phyloP scores from a whole-genome alignment of 2,888 invertebrate species.

The Sclerodermus sp. region DNA sequence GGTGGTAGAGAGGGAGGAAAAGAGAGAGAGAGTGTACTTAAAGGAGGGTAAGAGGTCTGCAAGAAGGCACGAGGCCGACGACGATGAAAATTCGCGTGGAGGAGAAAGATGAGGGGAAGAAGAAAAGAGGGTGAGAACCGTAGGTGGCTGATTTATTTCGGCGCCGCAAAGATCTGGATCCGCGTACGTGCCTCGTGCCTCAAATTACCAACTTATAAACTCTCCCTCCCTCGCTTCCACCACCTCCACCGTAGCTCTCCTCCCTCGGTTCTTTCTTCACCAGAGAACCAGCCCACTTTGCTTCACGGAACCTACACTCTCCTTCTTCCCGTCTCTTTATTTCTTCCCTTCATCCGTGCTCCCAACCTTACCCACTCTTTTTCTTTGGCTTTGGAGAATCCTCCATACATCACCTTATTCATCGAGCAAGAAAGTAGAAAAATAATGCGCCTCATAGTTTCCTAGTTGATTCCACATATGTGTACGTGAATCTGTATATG shows the following conservation, averaged over 20 bases:
- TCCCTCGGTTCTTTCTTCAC: conserved; percentile 7
- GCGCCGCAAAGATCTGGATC: conserved; percentile 55
- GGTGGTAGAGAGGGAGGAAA: conserved; percentile 6
- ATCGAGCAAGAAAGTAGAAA: conserved; percentile 22
- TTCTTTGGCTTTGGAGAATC: conserved; percentile 12
- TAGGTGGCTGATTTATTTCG: conserved; percentile 57
- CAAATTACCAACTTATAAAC: conserved; percentile 59
- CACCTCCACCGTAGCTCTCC: conserved; percentile 9
- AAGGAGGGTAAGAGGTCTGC: conserved; percentile 14
- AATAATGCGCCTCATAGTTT: too few species aligned
- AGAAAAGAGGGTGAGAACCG: conserved; percentile 27
- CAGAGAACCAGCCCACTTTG: too few species aligned
- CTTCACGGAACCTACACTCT: too few species aligned
- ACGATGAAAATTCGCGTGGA: conserved; percentile 10
- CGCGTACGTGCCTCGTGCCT: conserved; percentile 55
- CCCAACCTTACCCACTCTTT: not conserved
- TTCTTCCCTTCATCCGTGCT: conserved; percentile 1
- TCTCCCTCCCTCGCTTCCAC: conserved; percentile 30
- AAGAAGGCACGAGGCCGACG: conserved; percentile 11
- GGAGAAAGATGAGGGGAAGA: conserved; percentile 9
- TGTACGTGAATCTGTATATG: too few species aligned
- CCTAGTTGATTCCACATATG: too few species aligned
- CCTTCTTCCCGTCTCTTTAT: conserved; percentile 6
- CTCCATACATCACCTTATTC: conserved; percentile 27
- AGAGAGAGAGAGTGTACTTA: conserved; percentile 14